Conservation (phyloP, 1,140 invertebrate genomes). For the Hyphantria cunea region DNA sequence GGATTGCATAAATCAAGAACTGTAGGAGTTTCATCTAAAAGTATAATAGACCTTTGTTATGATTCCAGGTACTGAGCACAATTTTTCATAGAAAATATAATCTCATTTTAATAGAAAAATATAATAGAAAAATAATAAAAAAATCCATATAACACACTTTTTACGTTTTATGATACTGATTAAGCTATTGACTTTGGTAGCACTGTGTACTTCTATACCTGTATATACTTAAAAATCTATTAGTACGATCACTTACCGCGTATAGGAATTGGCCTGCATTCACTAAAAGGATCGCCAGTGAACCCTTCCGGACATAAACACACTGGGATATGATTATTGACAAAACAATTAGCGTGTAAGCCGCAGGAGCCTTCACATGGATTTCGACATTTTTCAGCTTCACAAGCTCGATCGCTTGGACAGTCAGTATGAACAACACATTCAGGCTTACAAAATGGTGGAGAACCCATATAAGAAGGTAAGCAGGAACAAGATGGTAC, state of each 20-base stretch:
- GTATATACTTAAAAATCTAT: too few species aligned
- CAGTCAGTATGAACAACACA: constrained; percentile 87
- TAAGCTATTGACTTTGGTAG: too few species aligned
- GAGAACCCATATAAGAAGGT: constrained; percentile 85
- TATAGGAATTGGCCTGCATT: constrained; percentile 66
- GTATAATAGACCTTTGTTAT: constrained; percentile 8
- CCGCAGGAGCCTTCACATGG: constrained; percentile 92
- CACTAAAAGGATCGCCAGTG: constrained; percentile 89
- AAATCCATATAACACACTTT: too few species aligned
- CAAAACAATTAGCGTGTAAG: constrained; percentile 88
- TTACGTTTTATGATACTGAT: too few species aligned
- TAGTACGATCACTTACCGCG: constrained; percentile 40
- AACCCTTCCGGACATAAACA: constrained; percentile 87
- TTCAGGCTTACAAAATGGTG: constrained; percentile 84
- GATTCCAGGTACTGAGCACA: background rate
- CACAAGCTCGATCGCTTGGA: constrained; percentile 87
- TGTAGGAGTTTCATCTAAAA: constrained; percentile 21
- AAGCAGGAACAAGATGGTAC: constrained; percentile 86
- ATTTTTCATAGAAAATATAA: background rate
- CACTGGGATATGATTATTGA: constrained; percentile 89
- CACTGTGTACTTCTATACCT: too few species aligned
- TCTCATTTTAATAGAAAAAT: background rate
- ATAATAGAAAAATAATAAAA: constrained; percentile 4
- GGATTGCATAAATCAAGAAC: constrained; percentile 80
- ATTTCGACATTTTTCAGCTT: constrained; percentile 90